Base-by-base conservation (phyloP, 2,113 vertebrate genomes). In the Ciconia boyciana region DNA sequence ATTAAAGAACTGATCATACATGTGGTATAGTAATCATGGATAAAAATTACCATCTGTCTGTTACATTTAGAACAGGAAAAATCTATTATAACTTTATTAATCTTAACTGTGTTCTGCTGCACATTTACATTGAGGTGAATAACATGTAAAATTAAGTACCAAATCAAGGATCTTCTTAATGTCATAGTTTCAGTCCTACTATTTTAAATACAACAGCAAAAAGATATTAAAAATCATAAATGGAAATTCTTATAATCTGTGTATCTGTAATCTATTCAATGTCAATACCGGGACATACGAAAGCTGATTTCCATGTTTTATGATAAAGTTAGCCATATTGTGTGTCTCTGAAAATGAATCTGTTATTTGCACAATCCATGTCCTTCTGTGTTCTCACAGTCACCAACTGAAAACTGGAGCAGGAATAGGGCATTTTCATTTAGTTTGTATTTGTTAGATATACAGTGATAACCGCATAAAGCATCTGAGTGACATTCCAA, bases 401-500 rank as follows among this genome's bases (percentile, higher is more conserved):
- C 31, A 65, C 44, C 70, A 76, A 34, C 49, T 58, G 31, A 64
- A 91, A 68, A 87, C 68, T 79, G 46, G 32, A 71, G 82, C 46
- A 80, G 68, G 70, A 96, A 87, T 34, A n/a, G 78, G 84, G 25
- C 49, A 52, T 94, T 96, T 93, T 71, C 43, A 77, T 69, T 41
- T 61, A 26, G 26, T 80, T 32, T 84, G 57, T 69, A 19, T 82
- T 72, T 90, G 74, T 94, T 94, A 89, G 51, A 72, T 46, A 44
- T 84, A 70, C 85, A 54, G 41, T 41, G 61, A 80, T 95, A 86
- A 95, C 79, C 54, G 55, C 64, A 94, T 26, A 65, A 83, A 96
- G 13, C 81, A 91, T 81, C 70, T 83, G 55, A 96, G 75, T 94
- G 94, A 71, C 80, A 90, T 89, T 95, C 81, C 58, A 88, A 95